Percentiles rank a stretch among this genome's conserved stretches.
Conservation (phyloP, 1,140 invertebrate species). For the Lordiphosa collinella region DNA sequence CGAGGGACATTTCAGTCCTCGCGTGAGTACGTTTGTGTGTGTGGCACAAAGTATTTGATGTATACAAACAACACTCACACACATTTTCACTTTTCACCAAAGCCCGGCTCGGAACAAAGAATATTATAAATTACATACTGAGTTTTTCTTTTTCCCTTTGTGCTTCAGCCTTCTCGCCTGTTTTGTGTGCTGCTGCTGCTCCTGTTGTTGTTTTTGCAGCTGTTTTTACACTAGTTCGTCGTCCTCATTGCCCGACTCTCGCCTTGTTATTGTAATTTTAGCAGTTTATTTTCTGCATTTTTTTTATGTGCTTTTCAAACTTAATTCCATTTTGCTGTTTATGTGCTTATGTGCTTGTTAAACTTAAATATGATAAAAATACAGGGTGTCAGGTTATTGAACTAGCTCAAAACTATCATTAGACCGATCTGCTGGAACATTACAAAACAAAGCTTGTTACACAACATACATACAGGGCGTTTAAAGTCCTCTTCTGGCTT, state of each 20-base stretch:
- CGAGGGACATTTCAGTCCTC: constrained; percentile 19
- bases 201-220: constrained; percentile 16
- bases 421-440: no score
- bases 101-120: constrained; percentile 57
- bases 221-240: constrained; percentile 48
- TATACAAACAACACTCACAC: constrained; percentile 33
- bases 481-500: no score
- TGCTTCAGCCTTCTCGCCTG: constrained; percentile 23
- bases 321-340: constrained; percentile 79
- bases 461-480: no score
- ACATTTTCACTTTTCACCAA: constrained; percentile 74
- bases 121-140: constrained; percentile 76
- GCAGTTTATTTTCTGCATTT: constrained; percentile 61
- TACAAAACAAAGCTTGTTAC: no score
- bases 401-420: no score
- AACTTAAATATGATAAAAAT: constrained; percentile 50
- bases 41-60: constrained; percentile 45
- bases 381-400: constrained; percentile 9
- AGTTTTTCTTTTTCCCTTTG: constrained; percentile 24
- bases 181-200: constrained; percentile 37
- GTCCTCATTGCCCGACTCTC: background rate
- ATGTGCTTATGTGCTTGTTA: constrained; percentile 76
- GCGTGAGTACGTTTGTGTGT: constrained; percentile 28
- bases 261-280: constrained; percentile 73
- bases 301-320: constrained; percentile 77